Conservation (phyloP, 92 coral and sea anemone genomes). For the Meandrina meandrites region DNA sequence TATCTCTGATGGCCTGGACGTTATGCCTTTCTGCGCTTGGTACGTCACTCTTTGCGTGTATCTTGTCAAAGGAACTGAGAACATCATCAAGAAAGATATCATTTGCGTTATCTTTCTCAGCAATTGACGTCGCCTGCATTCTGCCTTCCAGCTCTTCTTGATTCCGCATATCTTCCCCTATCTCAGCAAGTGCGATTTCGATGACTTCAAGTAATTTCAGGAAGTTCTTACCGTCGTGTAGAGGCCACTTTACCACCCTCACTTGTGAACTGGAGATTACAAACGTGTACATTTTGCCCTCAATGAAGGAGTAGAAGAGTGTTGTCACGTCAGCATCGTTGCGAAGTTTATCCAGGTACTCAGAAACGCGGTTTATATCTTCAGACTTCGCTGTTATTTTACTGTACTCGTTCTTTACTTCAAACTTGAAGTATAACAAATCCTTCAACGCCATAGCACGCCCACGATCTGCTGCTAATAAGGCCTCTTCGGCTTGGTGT, state of each 20-base stretch:
- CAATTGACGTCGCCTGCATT: not conserved
- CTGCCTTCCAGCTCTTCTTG: slow-evolving; percentile 7
- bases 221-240: not conserved
- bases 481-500: not conserved
- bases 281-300: slow-evolving; percentile 5
- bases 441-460: slow-evolving; percentile 18
- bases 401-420: slow-evolving; percentile 8
- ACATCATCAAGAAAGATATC: not conserved
- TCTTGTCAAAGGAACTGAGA: not conserved
- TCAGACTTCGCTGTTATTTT: not conserved
- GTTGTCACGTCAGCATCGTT: not conserved
- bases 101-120: not conserved
- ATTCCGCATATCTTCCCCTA: not conserved
- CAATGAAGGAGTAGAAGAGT: not conserved
- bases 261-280: not conserved
- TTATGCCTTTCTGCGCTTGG: not conserved
- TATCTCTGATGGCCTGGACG: not conserved
- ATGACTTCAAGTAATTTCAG: not conserved
- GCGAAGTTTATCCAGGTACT: not conserved
- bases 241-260: not conserved
- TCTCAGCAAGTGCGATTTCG: slow-evolving; percentile 6
- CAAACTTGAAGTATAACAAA: slow-evolving; percentile 11
- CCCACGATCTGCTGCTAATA: slow-evolving; percentile 22
- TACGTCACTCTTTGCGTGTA: not conserved
- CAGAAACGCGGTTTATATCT: slow-evolving; percentile 3